Base-by-base conservation (phyloP, 1,140 invertebrate genomes). In the Euura saliciscinereae region DNA sequence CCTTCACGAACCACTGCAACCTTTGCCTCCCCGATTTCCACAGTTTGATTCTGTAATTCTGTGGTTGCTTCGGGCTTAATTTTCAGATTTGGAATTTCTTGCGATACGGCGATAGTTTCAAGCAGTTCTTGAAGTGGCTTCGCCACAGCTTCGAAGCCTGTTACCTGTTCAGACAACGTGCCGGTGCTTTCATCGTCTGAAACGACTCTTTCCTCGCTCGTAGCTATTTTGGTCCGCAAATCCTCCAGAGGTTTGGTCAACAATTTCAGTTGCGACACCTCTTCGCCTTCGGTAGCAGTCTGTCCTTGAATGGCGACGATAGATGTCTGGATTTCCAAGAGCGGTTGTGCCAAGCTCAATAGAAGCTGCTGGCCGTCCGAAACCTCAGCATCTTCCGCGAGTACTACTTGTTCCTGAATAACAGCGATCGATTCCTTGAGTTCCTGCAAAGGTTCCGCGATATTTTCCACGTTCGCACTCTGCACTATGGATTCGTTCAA, bases 21-120 rank as follows among this genome's bases (percentile, higher is more conserved):
- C 77, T 87, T 88, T 7, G 82, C 86, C 5, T 89, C 90, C 66
- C 42, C 66, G 3, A 42, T 67, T 11, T 42, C 28, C 10, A 28
- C 43, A 42, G 6, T 7, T 67, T 28, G 43, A 42, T 11, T 44
- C 4, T 67, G 4, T 5, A n/a, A 42, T 44, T 67, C 11, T 44
- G 13, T 28, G 11, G 43, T 7, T 67, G 11, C 11, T 4, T 67
- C 66, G 43, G 66, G 11, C 28, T 8, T 10, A 10, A 10, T 28
- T 44, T 67, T 42, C 43, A 42, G 28, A 3, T 8, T 67, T 28
- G 0, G 10, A 28, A 42, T 4, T 28, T 67, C 42, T 42, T 67
- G 66, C 8, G 13, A 8, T 13, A 67, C 66, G 42, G 66, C 28
- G 13, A 67, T 67, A 4, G 66, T 44, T 13, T 65, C 13, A 13